Evolutionary conservation across 2,888 invertebrate genomes (phyloP).

Genomic region (Cerceris rybyensis): DNA sequence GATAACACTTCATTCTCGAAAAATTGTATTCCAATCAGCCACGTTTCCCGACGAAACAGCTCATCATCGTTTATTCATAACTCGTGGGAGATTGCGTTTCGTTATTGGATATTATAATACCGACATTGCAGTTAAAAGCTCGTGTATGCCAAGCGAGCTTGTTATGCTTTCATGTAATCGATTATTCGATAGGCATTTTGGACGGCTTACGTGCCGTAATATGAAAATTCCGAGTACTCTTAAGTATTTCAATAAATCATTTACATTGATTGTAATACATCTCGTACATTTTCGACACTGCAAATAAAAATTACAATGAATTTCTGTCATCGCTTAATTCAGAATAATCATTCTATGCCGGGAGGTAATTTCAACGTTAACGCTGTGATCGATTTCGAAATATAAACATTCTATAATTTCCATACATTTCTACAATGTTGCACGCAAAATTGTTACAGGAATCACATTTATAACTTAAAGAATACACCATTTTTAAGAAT

Average conservation of each 20-base stretch:
- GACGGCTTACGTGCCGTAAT: neutral
- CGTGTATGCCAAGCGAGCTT: neutral
- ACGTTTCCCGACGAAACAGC: too few species aligned
- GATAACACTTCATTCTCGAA: neutral
- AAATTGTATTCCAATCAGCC: neutral
- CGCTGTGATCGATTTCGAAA: neutral
- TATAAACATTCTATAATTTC: neutral
- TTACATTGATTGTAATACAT: slow-evolving; percentile 7
- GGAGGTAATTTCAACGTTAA: neutral
- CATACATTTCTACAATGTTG: too few species aligned
- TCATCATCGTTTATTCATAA: neutral
- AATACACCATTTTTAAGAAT: too few species aligned
- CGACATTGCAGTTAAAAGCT: neutral
- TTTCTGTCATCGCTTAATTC: neutral
- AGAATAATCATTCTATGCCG: neutral
- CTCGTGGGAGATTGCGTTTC: neutral
- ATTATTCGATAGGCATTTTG: slow-evolving; percentile 25
- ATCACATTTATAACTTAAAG: too few species aligned
- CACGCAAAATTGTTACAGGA: too few species aligned
- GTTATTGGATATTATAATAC: slow-evolving; percentile 27
- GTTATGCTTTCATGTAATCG: slow-evolving; percentile 20
- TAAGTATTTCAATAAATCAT: slow-evolving; percentile 20
- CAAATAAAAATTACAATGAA: slow-evolving; percentile 17
- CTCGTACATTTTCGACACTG: neutral
- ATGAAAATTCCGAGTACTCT: slow-evolving; percentile 18